A percentile compares a stretch with the other conserved stretches of the same genome.
These are phyloP conservation scores for Ianthella basta DNA, from an alignment of 37 sponge, comb jelly and placozoan species.

Conservation along the genomic window DNA sequence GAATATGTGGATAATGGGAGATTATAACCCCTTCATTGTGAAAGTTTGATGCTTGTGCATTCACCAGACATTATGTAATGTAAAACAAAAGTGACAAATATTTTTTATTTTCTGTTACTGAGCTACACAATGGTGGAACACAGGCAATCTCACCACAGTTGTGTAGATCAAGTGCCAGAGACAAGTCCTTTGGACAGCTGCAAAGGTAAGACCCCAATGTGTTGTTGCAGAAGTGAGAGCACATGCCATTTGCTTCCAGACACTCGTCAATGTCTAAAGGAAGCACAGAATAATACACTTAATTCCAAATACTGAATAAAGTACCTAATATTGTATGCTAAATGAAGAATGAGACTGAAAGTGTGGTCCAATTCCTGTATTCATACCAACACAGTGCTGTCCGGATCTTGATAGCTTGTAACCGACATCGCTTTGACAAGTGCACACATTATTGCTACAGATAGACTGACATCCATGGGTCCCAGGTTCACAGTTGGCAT, in stretches of 20 bases:
- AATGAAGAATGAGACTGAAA: too few species aligned
- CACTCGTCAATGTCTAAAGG: not conserved
- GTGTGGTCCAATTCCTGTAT: not conserved
- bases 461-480: conserved; percentile 29
- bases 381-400: conserved; percentile 8
- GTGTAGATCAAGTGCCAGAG: not conserved
- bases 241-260: not conserved
- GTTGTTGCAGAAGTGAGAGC: conserved; percentile 2
- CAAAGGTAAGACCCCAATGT: not conserved
- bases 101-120: too few species aligned
- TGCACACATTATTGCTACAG: not conserved
- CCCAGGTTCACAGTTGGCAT: not conserved
- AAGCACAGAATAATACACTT: too few species aligned
- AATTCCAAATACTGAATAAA: too few species aligned
- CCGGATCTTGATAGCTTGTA: conserved; percentile 8
- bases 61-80: too few species aligned
- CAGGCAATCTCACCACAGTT: not conserved
- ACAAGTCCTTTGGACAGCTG: not conserved
- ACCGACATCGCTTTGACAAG: not conserved
- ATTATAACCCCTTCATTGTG: too few species aligned
- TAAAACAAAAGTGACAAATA: too few species aligned
- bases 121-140: not conserved
- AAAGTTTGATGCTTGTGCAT: too few species aligned
- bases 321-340: not conserved
- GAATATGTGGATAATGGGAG: not conserved